These are phyloP conservation scores for Eudorcas thomsonii DNA, from an alignment of 2,113 vertebrate genomes.

Conservation along the genomic window DNA sequence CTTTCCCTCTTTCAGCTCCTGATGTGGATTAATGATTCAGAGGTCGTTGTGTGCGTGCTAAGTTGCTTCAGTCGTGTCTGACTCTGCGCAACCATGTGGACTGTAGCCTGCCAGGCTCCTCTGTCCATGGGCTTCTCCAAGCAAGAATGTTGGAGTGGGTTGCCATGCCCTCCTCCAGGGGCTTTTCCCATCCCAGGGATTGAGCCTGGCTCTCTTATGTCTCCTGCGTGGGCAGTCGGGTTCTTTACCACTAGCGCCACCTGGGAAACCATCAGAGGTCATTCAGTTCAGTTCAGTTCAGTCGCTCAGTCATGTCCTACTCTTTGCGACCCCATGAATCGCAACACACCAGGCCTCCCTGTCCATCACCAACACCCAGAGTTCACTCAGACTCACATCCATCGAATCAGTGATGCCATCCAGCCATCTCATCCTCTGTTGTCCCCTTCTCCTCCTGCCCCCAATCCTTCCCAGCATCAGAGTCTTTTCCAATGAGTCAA, in stretches of 20 bases:
- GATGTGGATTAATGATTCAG: not conserved
- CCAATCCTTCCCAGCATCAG: too few species aligned
- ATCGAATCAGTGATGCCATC: too few species aligned
- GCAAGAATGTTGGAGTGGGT: not conserved
- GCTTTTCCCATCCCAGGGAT: not conserved
- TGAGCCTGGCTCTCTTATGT: not conserved
- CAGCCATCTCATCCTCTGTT: too few species aligned
- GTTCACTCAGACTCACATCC: too few species aligned
- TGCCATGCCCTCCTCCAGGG: not conserved
- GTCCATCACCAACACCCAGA: too few species aligned
- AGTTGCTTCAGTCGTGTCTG: not conserved
- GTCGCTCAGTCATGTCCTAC: too few species aligned
- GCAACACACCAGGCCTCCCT: too few species aligned
- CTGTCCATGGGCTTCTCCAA: not conserved
- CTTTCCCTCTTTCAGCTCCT: not conserved
- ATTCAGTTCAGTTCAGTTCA: not conserved
- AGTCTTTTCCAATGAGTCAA: too few species aligned
- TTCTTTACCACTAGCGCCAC: not conserved
- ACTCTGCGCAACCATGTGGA: not conserved
- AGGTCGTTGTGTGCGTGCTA: rapidly evolving
- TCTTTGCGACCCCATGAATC: too few species aligned
- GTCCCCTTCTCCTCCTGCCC: too few species aligned
- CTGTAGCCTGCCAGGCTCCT: not conserved
- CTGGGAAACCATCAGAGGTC: not conserved
- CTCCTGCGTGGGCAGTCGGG: rapidly evolving